These are phyloP conservation scores for Alviniconcha marisindica DNA, from an alignment of 1,140 invertebrate genomes.

Conservation along the genomic window DNA sequence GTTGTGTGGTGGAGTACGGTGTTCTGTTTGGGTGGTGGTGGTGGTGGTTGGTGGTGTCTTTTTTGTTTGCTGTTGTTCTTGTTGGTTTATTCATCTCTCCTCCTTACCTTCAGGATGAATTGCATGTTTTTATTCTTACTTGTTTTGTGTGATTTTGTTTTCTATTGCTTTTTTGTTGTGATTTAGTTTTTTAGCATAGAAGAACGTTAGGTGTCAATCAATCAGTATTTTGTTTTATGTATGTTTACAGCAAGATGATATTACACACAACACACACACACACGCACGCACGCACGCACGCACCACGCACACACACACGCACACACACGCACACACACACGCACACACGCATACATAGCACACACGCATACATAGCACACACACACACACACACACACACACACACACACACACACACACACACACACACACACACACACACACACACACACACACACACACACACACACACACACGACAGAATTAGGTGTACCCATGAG, in stretches of 20 bases:
- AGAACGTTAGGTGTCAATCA: neutral
- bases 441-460: neutral
- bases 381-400: constrained; percentile 3
- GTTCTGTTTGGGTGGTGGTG: neutral
- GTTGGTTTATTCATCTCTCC: neutral
- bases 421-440: constrained; percentile 3
- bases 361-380: no score
- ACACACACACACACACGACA: neutral
- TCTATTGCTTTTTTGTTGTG: neutral
- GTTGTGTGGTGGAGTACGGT: neutral
- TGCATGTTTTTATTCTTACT: neutral
- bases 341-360: neutral
- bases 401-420: constrained; percentile 3
- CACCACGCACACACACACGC: no score
- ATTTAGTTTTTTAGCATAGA: neutral
- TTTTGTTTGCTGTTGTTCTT: neutral
- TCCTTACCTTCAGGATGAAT: neutral
- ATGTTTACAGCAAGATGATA: no score
- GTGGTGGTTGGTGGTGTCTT: no score
- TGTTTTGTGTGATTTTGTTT: neutral
- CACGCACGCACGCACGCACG: no score
- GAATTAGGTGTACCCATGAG: no score
- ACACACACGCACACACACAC: neutral
- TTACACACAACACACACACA: no score
- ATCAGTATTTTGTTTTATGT: no score